Evolutionary conservation across 2,888 invertebrate species (phyloP).

Genomic region (Onthophagus sagittarius): DNA sequence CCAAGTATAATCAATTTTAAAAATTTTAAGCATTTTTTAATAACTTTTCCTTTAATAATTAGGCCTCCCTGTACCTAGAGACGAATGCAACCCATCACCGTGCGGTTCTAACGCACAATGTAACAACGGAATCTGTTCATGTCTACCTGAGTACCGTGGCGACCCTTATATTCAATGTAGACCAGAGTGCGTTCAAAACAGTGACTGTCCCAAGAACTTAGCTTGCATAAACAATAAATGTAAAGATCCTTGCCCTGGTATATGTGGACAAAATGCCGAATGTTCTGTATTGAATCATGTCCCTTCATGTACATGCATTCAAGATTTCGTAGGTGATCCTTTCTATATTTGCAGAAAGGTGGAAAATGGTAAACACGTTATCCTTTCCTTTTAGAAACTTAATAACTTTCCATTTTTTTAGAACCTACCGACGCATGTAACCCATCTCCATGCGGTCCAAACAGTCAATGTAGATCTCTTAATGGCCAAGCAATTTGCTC

Average conservation of each 20-base stretch:
- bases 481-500: conserved; percentile 65
- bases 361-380: not conserved
- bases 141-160: conserved; percentile 70
- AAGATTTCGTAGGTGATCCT: conserved; percentile 72
- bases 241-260: conserved; percentile 72
- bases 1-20: conserved; percentile 52
- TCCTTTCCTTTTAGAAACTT: not conserved
- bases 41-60: conserved; percentile 25
- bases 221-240: conserved; percentile 72
- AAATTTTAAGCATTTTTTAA: not conserved
- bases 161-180: conserved; percentile 70
- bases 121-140: conserved; percentile 68
- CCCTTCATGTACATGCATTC: conserved; percentile 63
- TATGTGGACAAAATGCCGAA: conserved; percentile 69
- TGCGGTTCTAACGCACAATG: conserved; percentile 76
- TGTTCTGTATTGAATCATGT: conserved; percentile 71
- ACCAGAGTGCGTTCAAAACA: conserved; percentile 69
- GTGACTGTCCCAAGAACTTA: conserved; percentile 65
- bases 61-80: conserved; percentile 40
- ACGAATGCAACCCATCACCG: conserved; percentile 62
- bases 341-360: conserved; percentile 51
- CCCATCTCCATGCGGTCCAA: conserved; percentile 75
- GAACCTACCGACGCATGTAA: conserved; percentile 60
- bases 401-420: not conserved
- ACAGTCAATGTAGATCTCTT: conserved; percentile 65